Evolutionary conservation across 2,888 invertebrate species (phyloP).

Genomic region (Eristalis arbustorum): DNA sequence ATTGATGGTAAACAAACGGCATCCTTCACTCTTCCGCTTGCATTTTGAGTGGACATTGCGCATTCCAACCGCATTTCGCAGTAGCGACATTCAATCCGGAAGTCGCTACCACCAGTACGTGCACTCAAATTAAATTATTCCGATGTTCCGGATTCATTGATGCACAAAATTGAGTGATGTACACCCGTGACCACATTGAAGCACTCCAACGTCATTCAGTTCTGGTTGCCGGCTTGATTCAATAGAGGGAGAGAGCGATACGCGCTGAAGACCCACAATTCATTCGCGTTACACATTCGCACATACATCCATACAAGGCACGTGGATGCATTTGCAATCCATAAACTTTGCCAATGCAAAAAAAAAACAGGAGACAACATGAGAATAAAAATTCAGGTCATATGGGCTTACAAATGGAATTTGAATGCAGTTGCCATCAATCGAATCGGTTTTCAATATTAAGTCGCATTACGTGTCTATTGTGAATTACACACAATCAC

Average conservation of each 20-base stretch:
- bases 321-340: background rate
- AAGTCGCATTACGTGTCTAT: background rate
- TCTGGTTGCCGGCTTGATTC: background rate
- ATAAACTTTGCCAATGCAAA: background rate
- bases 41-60: conserved; percentile 31
- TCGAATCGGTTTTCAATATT: background rate
- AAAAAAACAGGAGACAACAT: background rate
- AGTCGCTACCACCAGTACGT: conserved; percentile 37
- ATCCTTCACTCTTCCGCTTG: conserved; percentile 25
- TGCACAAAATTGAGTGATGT: conserved; percentile 60
- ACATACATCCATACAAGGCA: background rate
- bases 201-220: conserved; percentile 12
- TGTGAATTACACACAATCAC: background rate
- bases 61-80: conserved; percentile 50
- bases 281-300: background rate
- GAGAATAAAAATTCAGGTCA: background rate
- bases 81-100: conserved; percentile 52
- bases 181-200: conserved; percentile 44
- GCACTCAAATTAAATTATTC: conserved; percentile 59
- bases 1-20: conserved; percentile 29
- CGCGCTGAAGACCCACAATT: background rate
- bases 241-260: background rate
- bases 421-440: background rate
- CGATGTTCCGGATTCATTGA: conserved; percentile 53
- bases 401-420: background rate